Percentiles rank a stretch among this genome's conserved stretches.
phyloP scores from a whole-genome alignment of 2,888 invertebrate genomes.

The Thelaira solivaga region DNA sequence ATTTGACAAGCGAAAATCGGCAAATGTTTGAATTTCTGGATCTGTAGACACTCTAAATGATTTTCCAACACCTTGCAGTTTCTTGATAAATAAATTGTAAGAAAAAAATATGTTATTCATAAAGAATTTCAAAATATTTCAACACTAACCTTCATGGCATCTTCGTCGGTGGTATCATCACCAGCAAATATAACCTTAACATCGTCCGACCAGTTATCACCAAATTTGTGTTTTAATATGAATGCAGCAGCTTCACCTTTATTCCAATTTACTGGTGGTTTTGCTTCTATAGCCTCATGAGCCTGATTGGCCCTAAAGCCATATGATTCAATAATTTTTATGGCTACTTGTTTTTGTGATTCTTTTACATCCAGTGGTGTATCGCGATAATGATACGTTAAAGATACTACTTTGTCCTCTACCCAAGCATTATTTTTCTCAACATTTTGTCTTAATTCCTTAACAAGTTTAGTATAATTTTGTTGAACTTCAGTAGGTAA shows the following conservation, averaged over 20 bases:
- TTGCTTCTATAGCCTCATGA: conserved; percentile 86
- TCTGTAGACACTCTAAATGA: conserved; percentile 85
- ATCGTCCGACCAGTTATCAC: conserved; percentile 84
- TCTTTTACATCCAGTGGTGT: conserved; percentile 80
- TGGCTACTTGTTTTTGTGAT: conserved; percentile 79
- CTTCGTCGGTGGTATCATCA: conserved; percentile 92
- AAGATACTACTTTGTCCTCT: conserved; percentile 84
- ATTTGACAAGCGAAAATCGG: conserved; percentile 83
- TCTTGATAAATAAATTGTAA: conserved; percentile 77
- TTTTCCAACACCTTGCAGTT: conserved; percentile 85
- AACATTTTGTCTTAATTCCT: conserved; percentile 81
- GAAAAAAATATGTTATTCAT: not conserved
- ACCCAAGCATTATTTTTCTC: conserved; percentile 84
- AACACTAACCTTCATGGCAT: conserved; percentile 86
- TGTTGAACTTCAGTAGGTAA: conserved; percentile 82
- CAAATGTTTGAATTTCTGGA: conserved; percentile 83
- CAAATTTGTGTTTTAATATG: conserved; percentile 84
- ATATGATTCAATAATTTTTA: conserved; percentile 80
- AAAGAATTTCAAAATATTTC: not conserved
- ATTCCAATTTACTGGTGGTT: conserved; percentile 87
- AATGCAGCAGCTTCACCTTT: conserved; percentile 86
- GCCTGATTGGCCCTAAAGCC: conserved; percentile 83
- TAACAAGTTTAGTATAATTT: conserved; percentile 81
- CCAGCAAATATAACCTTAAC: conserved; percentile 89
- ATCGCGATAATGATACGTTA: conserved; percentile 86